Percentiles rank a stretch among this genome's conserved stretches.
These are phyloP conservation scores for Allolobophora icterica DNA, from an alignment of 2,888 invertebrate species.

Conservation along the genomic window DNA sequence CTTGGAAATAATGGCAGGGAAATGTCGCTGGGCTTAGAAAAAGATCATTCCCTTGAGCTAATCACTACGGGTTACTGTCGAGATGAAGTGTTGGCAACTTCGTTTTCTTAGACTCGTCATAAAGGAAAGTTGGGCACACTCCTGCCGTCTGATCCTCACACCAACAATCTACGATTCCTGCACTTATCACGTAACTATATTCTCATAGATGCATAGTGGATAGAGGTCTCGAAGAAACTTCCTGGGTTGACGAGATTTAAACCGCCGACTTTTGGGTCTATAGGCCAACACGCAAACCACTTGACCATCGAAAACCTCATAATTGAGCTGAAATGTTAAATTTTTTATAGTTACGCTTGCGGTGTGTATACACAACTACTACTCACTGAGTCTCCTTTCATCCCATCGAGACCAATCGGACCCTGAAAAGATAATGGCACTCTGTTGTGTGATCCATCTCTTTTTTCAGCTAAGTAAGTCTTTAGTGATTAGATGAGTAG, in stretches of 20 bases:
- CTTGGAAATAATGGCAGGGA: no score
- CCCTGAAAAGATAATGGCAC: not conserved
- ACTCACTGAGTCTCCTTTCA: conserved; percentile 28
- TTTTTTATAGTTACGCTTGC: not conserved
- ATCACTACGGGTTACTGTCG: no score
- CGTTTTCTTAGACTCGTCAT: no score
- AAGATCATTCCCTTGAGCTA: no score
- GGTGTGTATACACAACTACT: not conserved
- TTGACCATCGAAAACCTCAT: not conserved
- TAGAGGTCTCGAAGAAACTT: not conserved
- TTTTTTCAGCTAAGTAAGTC: not conserved
- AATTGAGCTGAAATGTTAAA: no score
- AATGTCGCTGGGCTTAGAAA: no score
- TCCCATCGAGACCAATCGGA: conserved; percentile 28
- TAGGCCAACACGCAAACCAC: not conserved
- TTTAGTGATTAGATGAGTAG: not conserved
- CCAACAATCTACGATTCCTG: no score
- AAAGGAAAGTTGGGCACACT: no score
- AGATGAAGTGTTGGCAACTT: no score
- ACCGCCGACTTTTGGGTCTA: not conserved
- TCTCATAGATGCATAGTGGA: not conserved
- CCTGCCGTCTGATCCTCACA: no score
- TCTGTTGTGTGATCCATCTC: not conserved
- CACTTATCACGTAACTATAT: not conserved
- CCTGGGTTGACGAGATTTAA: not conserved